These are phyloP conservation scores for Chaitophorus viminalis DNA, from an alignment of 2,888 invertebrate species.

Conservation along the genomic window DNA sequence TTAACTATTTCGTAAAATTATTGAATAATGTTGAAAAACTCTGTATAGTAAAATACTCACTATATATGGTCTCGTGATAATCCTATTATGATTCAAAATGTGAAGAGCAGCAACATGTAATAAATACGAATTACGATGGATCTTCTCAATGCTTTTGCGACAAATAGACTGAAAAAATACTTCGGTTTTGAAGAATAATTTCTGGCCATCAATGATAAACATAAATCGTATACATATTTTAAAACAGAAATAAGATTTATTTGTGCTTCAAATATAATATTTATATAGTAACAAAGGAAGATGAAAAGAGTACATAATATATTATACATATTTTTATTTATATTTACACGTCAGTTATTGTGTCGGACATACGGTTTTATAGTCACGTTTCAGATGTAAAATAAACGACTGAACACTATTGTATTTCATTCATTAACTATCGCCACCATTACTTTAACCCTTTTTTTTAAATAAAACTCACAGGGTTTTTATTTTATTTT, in stretches of 20 bases:
- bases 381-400: constrained; percentile 16
- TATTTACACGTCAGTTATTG: constrained; percentile 18
- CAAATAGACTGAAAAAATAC: no score
- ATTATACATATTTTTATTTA: constrained; percentile 14
- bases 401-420: constrained; percentile 29
- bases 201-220: neutral
- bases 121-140: no score
- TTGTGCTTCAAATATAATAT: neutral
- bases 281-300: neutral
- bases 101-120: no score
- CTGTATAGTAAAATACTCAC: no score
- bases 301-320: neutral
- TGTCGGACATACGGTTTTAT: constrained; percentile 33
- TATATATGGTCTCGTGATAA: no score
- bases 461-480: neutral
- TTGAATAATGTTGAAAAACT: no score
- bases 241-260: neutral
- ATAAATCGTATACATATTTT: neutral
- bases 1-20: no score
- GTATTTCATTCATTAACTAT: constrained; percentile 49
- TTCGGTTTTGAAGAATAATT: neutral
- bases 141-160: no score
- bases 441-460: constrained; percentile 7
- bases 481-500: constrained; percentile 27
- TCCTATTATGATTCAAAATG: no score